Evolutionary conservation across 2,797 vertebrate genomes (phyloP).

Genomic region (Oreochromis mossambicus): DNA sequence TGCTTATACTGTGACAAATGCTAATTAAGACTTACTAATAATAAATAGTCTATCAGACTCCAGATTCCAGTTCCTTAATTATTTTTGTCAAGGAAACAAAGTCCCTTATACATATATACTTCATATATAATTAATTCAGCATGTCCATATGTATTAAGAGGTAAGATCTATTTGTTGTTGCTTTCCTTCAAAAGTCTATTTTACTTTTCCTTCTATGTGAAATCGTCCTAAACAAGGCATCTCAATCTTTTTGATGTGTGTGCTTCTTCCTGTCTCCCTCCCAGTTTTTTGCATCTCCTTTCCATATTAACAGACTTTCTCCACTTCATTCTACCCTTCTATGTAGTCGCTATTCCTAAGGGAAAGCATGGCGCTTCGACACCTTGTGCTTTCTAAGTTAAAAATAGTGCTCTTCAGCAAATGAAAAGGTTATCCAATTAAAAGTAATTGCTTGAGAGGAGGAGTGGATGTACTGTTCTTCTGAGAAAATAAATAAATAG

Average conservation of each 20-base stretch:
- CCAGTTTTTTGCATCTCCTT: slow-evolving; percentile 50
- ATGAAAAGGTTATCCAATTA: slow-evolving; percentile 74
- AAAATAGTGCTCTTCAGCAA: slow-evolving; percentile 60
- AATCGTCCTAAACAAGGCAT: slow-evolving; percentile 56
- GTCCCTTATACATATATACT: not conserved
- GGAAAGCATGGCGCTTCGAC: slow-evolving; percentile 32
- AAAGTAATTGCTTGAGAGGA: slow-evolving; percentile 68
- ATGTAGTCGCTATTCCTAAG: slow-evolving; percentile 33
- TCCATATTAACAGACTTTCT: slow-evolving; percentile 52
- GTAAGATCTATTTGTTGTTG: slow-evolving; percentile 20
- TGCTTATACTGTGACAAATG: not conserved
- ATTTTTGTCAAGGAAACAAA: not conserved
- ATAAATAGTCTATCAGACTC: not conserved
- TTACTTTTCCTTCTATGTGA: slow-evolving; percentile 9
- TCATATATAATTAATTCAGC: not conserved
- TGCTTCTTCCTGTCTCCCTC: slow-evolving; percentile 26
- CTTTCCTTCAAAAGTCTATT: slow-evolving; percentile 35
- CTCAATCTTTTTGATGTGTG: slow-evolving; percentile 66
- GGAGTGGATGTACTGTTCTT: slow-evolving; percentile 38
- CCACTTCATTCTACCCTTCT: slow-evolving; percentile 32
- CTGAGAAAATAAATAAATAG: slow-evolving; percentile 48
- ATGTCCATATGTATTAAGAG: slow-evolving; percentile 23
- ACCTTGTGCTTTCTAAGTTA: slow-evolving; percentile 55
- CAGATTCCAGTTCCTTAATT: not conserved
- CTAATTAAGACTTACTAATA: not conserved